A percentile compares a stretch with the other conserved stretches of the same genome.
Evolutionary conservation across 1,140 invertebrate genomes (phyloP).

Genomic region (Oreohelix idahoensis): DNA sequence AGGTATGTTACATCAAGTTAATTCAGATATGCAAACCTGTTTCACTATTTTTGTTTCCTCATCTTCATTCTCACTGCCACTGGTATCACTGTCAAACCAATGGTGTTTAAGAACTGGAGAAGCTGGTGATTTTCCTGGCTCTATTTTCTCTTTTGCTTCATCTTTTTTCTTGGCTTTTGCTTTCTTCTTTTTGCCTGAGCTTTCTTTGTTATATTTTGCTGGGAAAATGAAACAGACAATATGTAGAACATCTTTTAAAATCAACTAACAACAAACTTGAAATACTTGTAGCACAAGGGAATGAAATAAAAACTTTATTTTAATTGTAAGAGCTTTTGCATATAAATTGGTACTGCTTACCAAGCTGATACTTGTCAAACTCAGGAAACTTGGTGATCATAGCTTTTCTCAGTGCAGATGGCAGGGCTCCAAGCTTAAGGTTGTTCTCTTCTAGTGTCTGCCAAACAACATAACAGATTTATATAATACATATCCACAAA

Average conservation of each 20-base stretch:
- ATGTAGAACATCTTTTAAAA: no score
- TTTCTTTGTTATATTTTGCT: constrained; percentile 74
- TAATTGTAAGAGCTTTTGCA: no score
- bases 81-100: constrained; percentile 45
- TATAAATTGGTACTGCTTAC: constrained; percentile 53
- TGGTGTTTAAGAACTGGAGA: constrained; percentile 1
- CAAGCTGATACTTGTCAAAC: constrained; percentile 75
- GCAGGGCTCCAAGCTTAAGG: constrained; percentile 69
- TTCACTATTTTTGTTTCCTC: constrained; percentile 36
- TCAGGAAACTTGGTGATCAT: constrained; percentile 73
- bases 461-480: constrained; percentile 24
- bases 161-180: constrained; percentile 47
- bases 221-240: no score
- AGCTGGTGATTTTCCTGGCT: constrained; percentile 37
- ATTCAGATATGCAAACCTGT: not conserved
- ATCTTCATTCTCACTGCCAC: constrained; percentile 46
- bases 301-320: no score
- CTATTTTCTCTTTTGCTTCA: constrained; percentile 39
- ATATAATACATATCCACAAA: no score
- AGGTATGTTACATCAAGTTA: no score
- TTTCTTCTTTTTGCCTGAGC: constrained; percentile 68
- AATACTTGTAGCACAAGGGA: no score
- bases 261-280: no score
- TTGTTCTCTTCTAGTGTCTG: constrained; percentile 68
- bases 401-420: constrained; percentile 70